Evolutionary conservation across 2,888 invertebrate genomes (phyloP).

Genomic region (Epinotia ramella): DNA sequence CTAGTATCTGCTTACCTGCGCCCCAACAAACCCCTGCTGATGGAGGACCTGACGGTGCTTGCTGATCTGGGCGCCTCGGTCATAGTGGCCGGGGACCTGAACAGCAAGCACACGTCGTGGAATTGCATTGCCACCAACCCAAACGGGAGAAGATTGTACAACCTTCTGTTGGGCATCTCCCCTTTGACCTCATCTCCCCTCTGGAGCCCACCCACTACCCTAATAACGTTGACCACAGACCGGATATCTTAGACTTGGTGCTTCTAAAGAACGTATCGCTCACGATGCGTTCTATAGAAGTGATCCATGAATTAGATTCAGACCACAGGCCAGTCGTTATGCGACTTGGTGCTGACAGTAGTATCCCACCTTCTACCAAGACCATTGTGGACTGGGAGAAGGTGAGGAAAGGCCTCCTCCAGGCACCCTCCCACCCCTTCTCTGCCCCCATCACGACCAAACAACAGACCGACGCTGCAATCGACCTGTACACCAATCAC

Average conservation of each 20-base stretch:
- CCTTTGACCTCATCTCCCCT: not conserved
- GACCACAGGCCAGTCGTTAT: constrained; percentile 10
- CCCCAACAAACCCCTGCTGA: not conserved
- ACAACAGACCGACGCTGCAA: not conserved
- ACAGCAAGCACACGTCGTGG: not conserved
- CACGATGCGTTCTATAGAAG: constrained; percentile 6
- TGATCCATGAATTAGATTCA: not conserved
- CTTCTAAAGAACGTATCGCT: constrained; percentile 13
- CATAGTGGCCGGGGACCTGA: constrained; percentile 6
- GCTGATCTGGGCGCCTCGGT: not conserved
- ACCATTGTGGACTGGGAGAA: not conserved
- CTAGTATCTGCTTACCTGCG: not conserved
- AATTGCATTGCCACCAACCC: not conserved
- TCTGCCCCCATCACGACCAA: not conserved
- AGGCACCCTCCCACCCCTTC: not conserved
- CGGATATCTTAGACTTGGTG: not conserved
- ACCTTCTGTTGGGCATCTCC: not conserved
- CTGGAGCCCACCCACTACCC: not conserved
- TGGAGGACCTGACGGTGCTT: not conserved
- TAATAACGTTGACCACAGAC: not conserved
- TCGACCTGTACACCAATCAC: not conserved
- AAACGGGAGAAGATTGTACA: not conserved
- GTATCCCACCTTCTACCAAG: not conserved
- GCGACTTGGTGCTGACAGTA: not conserved
- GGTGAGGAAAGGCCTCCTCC: not conserved